phyloP scores from a whole-genome alignment of 2,113 vertebrate genomes.

The Ictalurus furcatus region DNA sequence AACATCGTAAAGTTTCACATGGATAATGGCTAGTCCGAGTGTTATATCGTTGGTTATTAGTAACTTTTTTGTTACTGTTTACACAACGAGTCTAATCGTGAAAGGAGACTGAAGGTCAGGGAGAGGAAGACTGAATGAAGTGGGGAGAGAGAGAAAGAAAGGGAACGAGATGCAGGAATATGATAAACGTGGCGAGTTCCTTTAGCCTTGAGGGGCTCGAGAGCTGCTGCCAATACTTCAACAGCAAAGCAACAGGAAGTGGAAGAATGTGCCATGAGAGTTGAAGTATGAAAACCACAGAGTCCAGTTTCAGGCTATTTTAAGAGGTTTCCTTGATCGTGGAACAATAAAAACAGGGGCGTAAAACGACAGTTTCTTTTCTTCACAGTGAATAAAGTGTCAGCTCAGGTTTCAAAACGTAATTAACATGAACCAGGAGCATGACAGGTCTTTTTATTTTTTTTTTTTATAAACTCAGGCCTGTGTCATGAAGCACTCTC shows the following conservation, averaged over 20 bases:
- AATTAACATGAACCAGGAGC: background rate
- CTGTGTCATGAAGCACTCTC: background rate
- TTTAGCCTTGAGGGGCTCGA: conserved; percentile 46
- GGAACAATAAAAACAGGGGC: background rate
- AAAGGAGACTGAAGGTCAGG: background rate
- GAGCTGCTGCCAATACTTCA: conserved; percentile 49
- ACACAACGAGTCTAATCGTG: background rate
- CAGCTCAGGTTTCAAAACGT: background rate
- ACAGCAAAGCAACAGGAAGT: conserved; percentile 66
- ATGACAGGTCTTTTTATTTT: too few relatives aligned
- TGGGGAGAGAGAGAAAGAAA: background rate
- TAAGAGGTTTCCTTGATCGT: conserved; percentile 36
- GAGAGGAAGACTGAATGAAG: background rate
- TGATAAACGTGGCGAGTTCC: conserved; percentile 37
- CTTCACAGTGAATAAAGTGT: background rate
- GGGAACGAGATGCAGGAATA: conserved; percentile 1
- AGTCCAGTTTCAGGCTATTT: conserved; percentile 56
- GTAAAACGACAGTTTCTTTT: background rate
- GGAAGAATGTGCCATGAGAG: conserved; percentile 54
- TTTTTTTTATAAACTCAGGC: background rate
- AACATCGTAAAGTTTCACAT: background rate
- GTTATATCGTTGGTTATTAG: too few relatives aligned
- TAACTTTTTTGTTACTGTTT: background rate
- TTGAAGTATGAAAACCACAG: conserved; percentile 62
- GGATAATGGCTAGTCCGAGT: background rate